These are phyloP conservation scores for fruit fly (Drosophila melanogaster) DNA, from an alignment of 1,140 invertebrate species.

Conservation along the genomic window Release_6_plus_ISO1_MT NT_037436.4:18936001-18936500, in stretches of 20 bases:
- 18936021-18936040: neutral
- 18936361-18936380: constrained; percentile 59
- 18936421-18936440: constrained; percentile 73
- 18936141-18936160: constrained; percentile 15
- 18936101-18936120: constrained; percentile 32
- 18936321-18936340: constrained; percentile 69
- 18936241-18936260: constrained; percentile 17
- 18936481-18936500: neutral
- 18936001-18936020: neutral
- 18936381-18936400: constrained; percentile 80
- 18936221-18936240: constrained; percentile 70
- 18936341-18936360: constrained; percentile 77
- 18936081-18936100: constrained; percentile 21
- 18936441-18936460: constrained; percentile 53
- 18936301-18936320: neutral
- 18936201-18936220: constrained; percentile 78
- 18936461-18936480: constrained; percentile 31
- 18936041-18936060: constrained; percentile 1
- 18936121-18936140: constrained; percentile 37
- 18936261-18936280: constrained; percentile 30
- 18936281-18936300: constrained; percentile 31
- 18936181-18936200: constrained; percentile 66
- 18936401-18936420: constrained; percentile 75
- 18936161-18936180: constrained; percentile 67
- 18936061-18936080: neutral